phyloP scores from a whole-genome alignment of 2,888 invertebrate genomes.

The Tethea ocularis region DNA sequence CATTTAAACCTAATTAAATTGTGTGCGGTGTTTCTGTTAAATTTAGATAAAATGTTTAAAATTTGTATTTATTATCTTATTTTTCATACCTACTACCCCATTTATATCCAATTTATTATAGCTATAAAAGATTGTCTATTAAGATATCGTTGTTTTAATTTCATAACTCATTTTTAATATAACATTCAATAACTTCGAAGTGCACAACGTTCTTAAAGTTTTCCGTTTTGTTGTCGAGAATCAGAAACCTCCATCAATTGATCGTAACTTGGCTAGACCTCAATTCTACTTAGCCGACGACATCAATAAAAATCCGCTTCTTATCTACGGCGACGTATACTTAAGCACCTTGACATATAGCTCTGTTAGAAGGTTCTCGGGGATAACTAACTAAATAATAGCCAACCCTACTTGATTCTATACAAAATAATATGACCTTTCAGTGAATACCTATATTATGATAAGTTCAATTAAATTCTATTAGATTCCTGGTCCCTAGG shows the following conservation, averaged over 20 bases:
- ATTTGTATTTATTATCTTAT: neutral
- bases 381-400: neutral
- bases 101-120: too few relatives aligned
- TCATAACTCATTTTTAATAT: too few relatives aligned
- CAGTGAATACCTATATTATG: neutral
- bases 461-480: neutral
- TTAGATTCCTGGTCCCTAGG: neutral
- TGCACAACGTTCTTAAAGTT: neutral
- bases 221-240: neutral
- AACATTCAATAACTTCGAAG: too few relatives aligned
- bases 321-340: neutral
- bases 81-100: too few relatives aligned
- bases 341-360: neutral
- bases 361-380: neutral
- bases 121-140: too few relatives aligned
- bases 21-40: neutral
- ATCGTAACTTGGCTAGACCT: neutral
- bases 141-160: too few relatives aligned
- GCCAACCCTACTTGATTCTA: neutral
- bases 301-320: neutral
- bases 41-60: neutral
- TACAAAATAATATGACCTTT: neutral
- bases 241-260: neutral
- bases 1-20: neutral
- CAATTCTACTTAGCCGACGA: neutral